Percentiles rank a stretch among this genome's conserved stretches.
These are phyloP conservation scores for Oikopleura albicans DNA, from an alignment of 23 tunicate genomes.

Conservation along the genomic window DNA sequence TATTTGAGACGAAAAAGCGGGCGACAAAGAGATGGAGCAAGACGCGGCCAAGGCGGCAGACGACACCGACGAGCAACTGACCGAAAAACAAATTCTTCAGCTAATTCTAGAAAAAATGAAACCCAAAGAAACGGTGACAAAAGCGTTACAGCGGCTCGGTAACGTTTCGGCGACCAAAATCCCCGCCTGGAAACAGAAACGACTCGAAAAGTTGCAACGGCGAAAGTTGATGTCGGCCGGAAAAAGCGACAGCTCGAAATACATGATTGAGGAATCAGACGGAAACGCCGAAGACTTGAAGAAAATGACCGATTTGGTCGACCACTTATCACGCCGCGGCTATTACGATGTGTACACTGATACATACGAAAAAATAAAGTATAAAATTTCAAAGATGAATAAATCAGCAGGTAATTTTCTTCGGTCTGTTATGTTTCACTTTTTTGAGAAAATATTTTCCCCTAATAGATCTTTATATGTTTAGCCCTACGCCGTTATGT, in stretches of 20 bases:
- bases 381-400: not conserved
- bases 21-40: not conserved
- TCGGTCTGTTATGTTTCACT: too few species aligned
- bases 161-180: not conserved
- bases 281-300: not conserved
- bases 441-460: too few species aligned
- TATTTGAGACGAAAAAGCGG: not conserved
- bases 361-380: not conserved
- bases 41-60: not conserved
- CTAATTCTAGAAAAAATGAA: not conserved
- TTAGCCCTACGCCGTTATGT: too few species aligned
- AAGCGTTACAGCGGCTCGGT: not conserved
- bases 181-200: not conserved
- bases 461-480: too few species aligned
- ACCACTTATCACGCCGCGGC: not conserved
- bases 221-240: too few species aligned
- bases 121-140: not conserved
- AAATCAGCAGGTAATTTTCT: not conserved
- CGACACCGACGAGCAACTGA: not conserved
- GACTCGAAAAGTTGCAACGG: not conserved
- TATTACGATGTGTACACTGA: not conserved
- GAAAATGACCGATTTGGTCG: not conserved
- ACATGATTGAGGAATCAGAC: not conserved
- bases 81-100: not conserved
- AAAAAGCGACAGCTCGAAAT: not conserved